Base-by-base conservation (phyloP, 2,797 vertebrate species). In the Megalops cyprinoides region DNA sequence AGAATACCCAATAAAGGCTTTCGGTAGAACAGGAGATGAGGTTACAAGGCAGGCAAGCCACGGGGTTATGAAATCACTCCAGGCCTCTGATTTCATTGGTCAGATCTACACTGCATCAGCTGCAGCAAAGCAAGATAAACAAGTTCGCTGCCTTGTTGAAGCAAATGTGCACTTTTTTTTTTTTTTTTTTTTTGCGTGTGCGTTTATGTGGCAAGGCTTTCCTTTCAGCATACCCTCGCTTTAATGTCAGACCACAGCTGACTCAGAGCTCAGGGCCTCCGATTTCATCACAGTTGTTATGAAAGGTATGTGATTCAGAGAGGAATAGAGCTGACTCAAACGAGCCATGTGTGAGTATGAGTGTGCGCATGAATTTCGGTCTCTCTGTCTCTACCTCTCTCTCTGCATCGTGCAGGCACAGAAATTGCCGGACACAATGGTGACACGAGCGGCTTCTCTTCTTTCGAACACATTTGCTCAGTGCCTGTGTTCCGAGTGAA, bases 261-360 rank as follows among this genome's bases (percentile, higher is more conserved):
- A 94, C 87, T 93, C 92, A 94, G 88, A 83, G 34, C 86, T 87
- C 91, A 92, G 92, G 92, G 90, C 91, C 90, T 90, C 88, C 92
- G 90, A 92, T 94, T 95, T 93, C 92, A 94, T 94, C 93, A 94
- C 91, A 83, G 87, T 79, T 87, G 91, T 93, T 93, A 93, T 93
- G 90, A 87, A 93, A 93, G 89, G 80, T 82, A 85, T 87, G 85
- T 89, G 86, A 88, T 87, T 86, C 91, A 92, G 88, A 91, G 87
- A 91, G 91, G 87, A 87, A 90, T 83, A 46, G 81, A 81, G 85
- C 84, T 87, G 87, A 88, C 84, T 87, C 83, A 86, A 85, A 86
- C 81, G 80, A 81, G 82, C 77, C 81, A 81, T 75, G 83, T 84
- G 79, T 80, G 83, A 82, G 81, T 85, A 80, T 55, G 76, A 81